Conservation (phyloP, 2,797 vertebrate genomes). For the Hoplostethus mediterraneus region DNA sequence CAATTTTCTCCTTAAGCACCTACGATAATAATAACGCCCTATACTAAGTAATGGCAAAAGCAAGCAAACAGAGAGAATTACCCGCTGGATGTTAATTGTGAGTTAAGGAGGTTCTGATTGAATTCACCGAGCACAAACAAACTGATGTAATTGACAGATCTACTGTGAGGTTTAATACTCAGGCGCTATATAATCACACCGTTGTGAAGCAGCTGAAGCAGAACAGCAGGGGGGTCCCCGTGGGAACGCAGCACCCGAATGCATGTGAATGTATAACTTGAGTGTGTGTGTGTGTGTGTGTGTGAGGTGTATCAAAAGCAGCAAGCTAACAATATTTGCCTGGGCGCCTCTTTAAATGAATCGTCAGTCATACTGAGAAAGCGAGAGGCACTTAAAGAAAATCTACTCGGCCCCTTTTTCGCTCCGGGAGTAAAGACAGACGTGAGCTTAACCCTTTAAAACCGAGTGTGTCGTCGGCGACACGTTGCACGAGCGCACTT, state of each 20-base stretch:
- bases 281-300: constrained; percentile 12
- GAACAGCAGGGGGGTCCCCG: not conserved
- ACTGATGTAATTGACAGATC: constrained; percentile 18
- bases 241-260: not conserved
- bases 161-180: constrained; percentile 11
- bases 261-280: constrained; percentile 1
- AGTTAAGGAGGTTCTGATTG: constrained; percentile 21
- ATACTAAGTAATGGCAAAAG: constrained; percentile 41
- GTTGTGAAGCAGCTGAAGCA: constrained; percentile 4
- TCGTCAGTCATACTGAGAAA: constrained; percentile 61
- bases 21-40: constrained; percentile 51
- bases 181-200: constrained; percentile 10
- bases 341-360: constrained; percentile 63
- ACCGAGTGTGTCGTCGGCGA: no score
- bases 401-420: constrained; percentile 50
- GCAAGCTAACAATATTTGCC: constrained; percentile 47
- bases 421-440: constrained; percentile 62
- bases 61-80: constrained; percentile 40
- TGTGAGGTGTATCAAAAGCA: constrained; percentile 40
- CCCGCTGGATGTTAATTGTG: constrained; percentile 47
- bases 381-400: constrained; percentile 53
- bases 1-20: constrained; percentile 49
- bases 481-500: no score
- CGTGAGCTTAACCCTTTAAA: no score
- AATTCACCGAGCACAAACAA: constrained; percentile 27